Evolutionary conservation across 1,140 invertebrate species (phyloP), one percentile per base, ranked within the genome.

Genomic region (Drosophila triauraria): DNA sequence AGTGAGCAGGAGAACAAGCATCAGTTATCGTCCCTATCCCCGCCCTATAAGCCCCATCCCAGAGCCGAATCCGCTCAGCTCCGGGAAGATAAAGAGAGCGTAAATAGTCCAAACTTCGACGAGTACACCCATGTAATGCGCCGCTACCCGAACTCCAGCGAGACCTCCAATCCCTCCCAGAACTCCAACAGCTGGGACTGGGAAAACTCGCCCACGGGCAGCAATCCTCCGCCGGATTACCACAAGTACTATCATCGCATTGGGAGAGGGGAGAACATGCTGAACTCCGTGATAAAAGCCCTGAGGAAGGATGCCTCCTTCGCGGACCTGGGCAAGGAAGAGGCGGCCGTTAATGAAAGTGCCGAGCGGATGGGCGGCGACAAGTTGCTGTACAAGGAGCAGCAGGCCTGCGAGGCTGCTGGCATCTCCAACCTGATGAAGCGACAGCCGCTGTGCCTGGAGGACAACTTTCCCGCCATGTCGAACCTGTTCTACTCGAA

Each of bases 261-360:
- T 30, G 62, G 59, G 0, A 54, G 87, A 7, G 88, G 83, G 2
- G 87, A 91, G 17, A 78, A 75, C 44, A 91, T 87, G 82, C 51
- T 91, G 32, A 91, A 90, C 47, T 80, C 85, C 12, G 90, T 91
- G 5, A 91, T 91, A 27, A 91, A 88, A 27, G 90, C 90, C 1
- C 53, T 91, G 0, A 65, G 90, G 1, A 91, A 91, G 27, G 85
- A 90, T 38, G 82, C 76, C 17, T 56, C 80, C 10, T 87, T 75
- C 20, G 47, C 68, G 35, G 85, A 90, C 30, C 42, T 82, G 2
- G 75, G 75, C 23, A 86, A 90, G 40, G 86, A 91, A 15, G 86
- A 90, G n/a, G 75, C 38, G 7, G 51, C 75, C 4, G 53, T 68
- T 8, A 87, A 87, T n/a, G 75, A 84, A 38, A 90, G 67, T 42